A percentile compares a stretch with the other conserved stretches of the same genome.
These are phyloP conservation scores for Anoplius nigerrimus DNA, from an alignment of 2,888 invertebrate genomes.

Conservation along the genomic window DNA sequence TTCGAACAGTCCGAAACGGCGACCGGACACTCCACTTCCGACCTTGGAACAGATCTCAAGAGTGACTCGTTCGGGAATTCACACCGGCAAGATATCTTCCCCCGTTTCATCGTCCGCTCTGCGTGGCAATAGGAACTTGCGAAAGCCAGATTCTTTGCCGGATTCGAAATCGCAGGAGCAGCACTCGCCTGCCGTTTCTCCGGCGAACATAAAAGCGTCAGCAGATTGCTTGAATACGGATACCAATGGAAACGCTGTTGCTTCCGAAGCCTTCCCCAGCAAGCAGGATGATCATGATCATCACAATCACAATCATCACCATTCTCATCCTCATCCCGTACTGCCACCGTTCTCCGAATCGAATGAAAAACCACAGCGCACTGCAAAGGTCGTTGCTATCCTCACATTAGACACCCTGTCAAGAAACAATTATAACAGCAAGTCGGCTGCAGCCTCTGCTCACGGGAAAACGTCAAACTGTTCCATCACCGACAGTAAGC, in stretches of 20 bases:
- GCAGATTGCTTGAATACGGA: conserved; percentile 28
- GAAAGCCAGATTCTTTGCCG: conserved; percentile 23
- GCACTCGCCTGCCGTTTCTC: neutral
- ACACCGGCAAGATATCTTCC: conserved; percentile 15
- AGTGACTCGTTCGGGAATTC: conserved; percentile 45
- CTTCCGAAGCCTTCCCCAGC: conserved; percentile 25
- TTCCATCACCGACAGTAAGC: conserved; percentile 23
- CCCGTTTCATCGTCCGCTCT: conserved; percentile 14
- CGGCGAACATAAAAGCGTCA: conserved; percentile 2
- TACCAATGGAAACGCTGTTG: conserved; percentile 46
- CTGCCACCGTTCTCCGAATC: conserved; percentile 23
- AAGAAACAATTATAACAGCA: conserved; percentile 33
- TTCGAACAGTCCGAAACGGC: conserved; percentile 39
- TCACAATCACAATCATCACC: too few species aligned
- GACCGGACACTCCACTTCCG: conserved; percentile 68
- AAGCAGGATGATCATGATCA: conserved; percentile 19
- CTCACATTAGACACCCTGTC: conserved; percentile 64
- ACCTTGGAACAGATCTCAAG: conserved; percentile 43
- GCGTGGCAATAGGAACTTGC: conserved; percentile 16
- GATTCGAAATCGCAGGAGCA: conserved; percentile 23
- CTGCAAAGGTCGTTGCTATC: conserved; percentile 71
- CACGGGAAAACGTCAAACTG: conserved; percentile 28
- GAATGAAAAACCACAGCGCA: conserved; percentile 68
- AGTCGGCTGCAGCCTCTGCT: conserved; percentile 29
- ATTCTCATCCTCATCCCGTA: neutral